These are phyloP conservation scores for Neostethus bicornis DNA, from an alignment of 2,797 vertebrate genomes.

Conservation along the genomic window DNA sequence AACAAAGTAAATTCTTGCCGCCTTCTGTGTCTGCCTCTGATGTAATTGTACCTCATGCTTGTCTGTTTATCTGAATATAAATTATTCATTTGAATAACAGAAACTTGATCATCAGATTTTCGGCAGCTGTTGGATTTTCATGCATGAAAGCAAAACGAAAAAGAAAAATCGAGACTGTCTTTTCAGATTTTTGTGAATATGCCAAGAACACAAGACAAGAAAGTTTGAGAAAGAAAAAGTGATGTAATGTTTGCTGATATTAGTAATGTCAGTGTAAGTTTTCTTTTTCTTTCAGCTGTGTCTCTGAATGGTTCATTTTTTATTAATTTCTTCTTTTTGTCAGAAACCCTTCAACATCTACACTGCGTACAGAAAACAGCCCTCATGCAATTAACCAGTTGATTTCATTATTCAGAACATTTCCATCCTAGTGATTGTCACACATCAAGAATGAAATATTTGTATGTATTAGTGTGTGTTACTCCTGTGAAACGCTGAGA, in stretches of 20 bases:
- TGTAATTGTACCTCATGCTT: constrained; percentile 13
- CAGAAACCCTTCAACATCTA: no score
- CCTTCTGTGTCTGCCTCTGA: constrained; percentile 14
- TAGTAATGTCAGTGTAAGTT: constrained; percentile 51
- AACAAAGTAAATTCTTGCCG: constrained; percentile 37
- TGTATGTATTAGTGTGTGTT: no score
- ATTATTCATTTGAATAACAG: constrained; percentile 16
- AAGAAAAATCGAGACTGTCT: not conserved
- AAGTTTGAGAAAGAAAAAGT: constrained; percentile 20
- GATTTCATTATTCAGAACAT: no score
- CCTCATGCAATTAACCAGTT: no score
- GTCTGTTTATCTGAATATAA: constrained; percentile 22
- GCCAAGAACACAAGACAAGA: constrained; percentile 15
- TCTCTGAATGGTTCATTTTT: constrained; percentile 23
- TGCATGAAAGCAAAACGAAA: not conserved
- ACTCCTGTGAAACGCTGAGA: not conserved
- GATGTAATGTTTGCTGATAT: constrained; percentile 47
- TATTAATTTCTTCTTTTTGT: not conserved
- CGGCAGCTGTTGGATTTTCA: constrained; percentile 1
- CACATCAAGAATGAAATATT: no score
- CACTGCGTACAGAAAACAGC: no score
- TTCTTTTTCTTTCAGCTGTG: constrained; percentile 38
- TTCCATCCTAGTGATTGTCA: no score
- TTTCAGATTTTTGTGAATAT: constrained; percentile 5
- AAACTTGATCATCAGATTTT: constrained; percentile 5